Base-by-base conservation (phyloP, 2,113 vertebrate species). In the Etheostoma spectabile region DNA sequence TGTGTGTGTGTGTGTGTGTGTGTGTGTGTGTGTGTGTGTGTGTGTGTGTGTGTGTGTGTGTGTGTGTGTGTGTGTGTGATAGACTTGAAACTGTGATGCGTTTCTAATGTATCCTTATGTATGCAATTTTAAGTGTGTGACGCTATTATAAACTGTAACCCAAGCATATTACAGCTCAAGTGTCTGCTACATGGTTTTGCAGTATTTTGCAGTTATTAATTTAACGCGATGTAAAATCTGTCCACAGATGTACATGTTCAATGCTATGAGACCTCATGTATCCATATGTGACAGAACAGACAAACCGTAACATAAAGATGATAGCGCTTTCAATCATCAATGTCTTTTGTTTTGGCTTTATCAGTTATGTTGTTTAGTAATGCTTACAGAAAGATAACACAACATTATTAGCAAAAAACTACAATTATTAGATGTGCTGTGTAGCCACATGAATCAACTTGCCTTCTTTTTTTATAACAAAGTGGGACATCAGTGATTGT, bases 1-100 rank as follows among this genome's bases (percentile, higher is more conserved):
- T 77, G 51, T 71, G 38, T 70, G 59, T 83, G 77, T 57, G 24
- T n/a, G 91, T 93, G 91, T 93, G 70, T 63, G 67, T 78, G 71
- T 82, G 74, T 74, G 49, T 38, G 68, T 74, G 12, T 45, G 14
- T 56, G n/a, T 18, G 53, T 65, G 62, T 74, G 55, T 74, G 52
- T 46, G 24, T 84, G 61, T 79, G 53, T 76, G 27, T 83, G 68
- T 76, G 42, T 48, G 21, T 57, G 59, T 77, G 51, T 71, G 38
- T 70, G 59, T 83, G 77, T 57, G 59, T 77, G 51, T 71, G 38
- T 70, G 59, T 83, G 74, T 57, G 24, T 38, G 38, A 55, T 52
- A 19, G 56, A 76, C 74, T 59, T 81, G 77, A 76, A 79, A 77
- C 76, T 69, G 62, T 84, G 78, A 87, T 74, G 49, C 46, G 24